Percentiles rank a stretch among this genome's conserved stretches.
phyloP scores from a whole-genome alignment of 2,888 invertebrate species.

The Xanthorhoe designata region DNA sequence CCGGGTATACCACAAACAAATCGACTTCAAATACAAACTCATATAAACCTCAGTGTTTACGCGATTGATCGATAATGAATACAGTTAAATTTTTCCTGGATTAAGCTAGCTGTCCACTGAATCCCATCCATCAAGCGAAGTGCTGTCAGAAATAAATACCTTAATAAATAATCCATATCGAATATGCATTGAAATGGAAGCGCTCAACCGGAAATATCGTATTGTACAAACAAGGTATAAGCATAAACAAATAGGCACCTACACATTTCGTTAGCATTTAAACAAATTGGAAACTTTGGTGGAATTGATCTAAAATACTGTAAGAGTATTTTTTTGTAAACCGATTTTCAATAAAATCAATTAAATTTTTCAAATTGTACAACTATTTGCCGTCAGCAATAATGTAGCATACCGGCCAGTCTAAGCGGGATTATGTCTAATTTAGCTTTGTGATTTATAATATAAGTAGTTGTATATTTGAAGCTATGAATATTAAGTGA shows the following conservation, averaged over 20 bases:
- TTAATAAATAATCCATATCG: conserved; percentile 42
- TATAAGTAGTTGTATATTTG: too few species aligned
- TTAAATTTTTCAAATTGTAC: too few species aligned
- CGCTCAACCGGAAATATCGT: conserved; percentile 36
- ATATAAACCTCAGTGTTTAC: conserved; percentile 1
- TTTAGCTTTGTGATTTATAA: too few species aligned
- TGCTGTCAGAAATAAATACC: conserved; percentile 36
- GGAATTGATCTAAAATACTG: too few species aligned
- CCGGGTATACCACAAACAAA: background rate
- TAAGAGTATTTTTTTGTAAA: too few species aligned
- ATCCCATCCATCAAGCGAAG: conserved; percentile 34
- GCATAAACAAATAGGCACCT: too few species aligned
- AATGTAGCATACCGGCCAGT: too few species aligned
- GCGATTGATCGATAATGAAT: conserved; percentile 10
- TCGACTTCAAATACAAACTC: conserved; percentile 5
- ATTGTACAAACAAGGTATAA: conserved; percentile 12
- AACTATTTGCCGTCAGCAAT: too few species aligned
- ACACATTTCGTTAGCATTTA: background rate
- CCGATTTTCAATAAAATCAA: too few species aligned
- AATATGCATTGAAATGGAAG: conserved; percentile 42
- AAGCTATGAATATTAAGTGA: too few species aligned
- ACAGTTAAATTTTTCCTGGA: conserved; percentile 2
- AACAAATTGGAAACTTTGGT: too few species aligned
- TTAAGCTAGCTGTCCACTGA: conserved; percentile 16
- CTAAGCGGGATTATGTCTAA: too few species aligned